A percentile compares a stretch with the other conserved stretches of the same genome.
Evolutionary conservation across 92 coral and sea anemone species (phyloP).

Genomic region (Siderastrea radians): DNA sequence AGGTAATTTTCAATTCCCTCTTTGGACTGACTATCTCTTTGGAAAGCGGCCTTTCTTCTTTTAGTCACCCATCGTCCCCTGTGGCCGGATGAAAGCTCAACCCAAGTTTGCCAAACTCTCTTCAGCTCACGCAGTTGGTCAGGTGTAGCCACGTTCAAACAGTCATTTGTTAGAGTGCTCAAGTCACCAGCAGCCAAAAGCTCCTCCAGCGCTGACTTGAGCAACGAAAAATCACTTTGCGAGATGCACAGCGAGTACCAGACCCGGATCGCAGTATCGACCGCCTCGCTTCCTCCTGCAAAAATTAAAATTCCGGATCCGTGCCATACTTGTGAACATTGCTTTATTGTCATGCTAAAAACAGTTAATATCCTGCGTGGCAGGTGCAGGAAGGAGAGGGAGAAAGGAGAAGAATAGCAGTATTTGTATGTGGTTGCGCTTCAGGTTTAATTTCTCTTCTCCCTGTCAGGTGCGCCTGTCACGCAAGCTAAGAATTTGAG

Average conservation of each 20-base stretch:
- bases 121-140: background rate
- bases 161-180: background rate
- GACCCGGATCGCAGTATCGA: background rate
- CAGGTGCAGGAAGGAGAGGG: no score
- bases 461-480: no score
- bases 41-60: background rate
- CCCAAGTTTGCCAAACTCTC: background rate
- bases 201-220: background rate
- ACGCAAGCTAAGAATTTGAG: no score
- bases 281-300: background rate
- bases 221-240: background rate
- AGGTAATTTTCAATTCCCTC: background rate
- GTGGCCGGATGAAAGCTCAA: background rate
- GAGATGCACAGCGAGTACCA: slow-evolving; percentile 12
- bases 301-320: no score
- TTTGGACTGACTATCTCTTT: background rate
- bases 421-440: no score
- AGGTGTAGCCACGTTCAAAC: background rate
- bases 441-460: no score
- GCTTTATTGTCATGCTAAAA: no score
- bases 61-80: slow-evolving; percentile 9
- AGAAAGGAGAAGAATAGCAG: no score
- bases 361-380: no score
- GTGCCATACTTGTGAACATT: no score
- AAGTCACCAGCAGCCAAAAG: background rate